Conservation (phyloP, 2,797 vertebrate genomes). For the Parauchenoglanis punctatus region DNA sequence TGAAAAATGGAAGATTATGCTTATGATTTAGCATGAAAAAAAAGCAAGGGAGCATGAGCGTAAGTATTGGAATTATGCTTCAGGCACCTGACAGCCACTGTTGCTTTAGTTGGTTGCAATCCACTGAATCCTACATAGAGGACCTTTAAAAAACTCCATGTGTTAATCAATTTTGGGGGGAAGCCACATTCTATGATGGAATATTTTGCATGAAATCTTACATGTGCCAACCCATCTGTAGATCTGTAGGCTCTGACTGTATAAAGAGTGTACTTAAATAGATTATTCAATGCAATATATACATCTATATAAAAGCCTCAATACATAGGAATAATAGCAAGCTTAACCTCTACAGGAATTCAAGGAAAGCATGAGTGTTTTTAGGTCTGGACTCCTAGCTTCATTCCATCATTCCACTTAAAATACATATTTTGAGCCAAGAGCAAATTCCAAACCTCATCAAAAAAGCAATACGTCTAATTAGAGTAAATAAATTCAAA, state of each 20-base stretch:
- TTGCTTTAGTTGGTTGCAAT: too few species aligned
- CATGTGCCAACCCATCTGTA: not conserved
- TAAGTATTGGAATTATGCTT: too few species aligned
- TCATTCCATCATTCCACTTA: not conserved
- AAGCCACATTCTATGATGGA: not conserved
- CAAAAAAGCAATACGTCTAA: not conserved
- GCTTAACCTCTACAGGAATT: not conserved
- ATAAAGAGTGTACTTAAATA: not conserved
- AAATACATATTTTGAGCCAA: not conserved
- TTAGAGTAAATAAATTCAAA: not conserved
- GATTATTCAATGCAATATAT: not conserved
- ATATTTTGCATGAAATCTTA: not conserved
- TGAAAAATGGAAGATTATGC: too few species aligned
- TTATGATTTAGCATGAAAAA: too few species aligned
- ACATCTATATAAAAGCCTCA: not conserved
- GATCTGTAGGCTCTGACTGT: not conserved
- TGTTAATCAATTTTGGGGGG: not conserved
- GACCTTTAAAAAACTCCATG: not conserved
- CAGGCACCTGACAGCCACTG: too few species aligned
- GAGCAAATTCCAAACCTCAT: not conserved
- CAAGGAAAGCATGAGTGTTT: not conserved
- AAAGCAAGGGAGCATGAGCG: too few species aligned
- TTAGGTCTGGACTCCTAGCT: not conserved
- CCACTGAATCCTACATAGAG: not conserved
- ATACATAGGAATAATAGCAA: not conserved